Percentiles rank a stretch among this genome's conserved stretches.
phyloP scores from a whole-genome alignment of 92 coral and sea anemone species.

The Nematostella vectensis region DNA sequence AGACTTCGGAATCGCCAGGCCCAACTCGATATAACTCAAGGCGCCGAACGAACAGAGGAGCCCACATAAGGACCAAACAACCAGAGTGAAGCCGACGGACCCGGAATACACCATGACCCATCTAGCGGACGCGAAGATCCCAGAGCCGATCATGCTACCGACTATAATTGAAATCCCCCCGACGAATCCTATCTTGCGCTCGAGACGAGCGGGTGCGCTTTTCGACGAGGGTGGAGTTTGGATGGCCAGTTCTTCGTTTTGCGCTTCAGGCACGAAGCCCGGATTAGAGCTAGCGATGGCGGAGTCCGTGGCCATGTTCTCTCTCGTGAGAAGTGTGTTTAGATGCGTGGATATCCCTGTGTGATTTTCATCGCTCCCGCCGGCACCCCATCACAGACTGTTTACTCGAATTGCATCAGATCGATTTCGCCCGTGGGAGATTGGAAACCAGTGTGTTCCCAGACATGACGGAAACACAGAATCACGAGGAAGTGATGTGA shows the following conservation, averaged over 20 bases:
- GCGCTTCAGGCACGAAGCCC: conserved; percentile 30
- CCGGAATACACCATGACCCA: conserved; percentile 46
- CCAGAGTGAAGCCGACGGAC: conserved; percentile 40
- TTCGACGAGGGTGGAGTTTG: neutral
- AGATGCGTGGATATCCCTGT: too few species aligned
- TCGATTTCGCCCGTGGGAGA: too few species aligned
- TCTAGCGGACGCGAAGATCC: conserved; percentile 47
- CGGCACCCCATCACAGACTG: too few species aligned
- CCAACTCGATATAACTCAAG: conserved; percentile 43
- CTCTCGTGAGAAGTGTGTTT: too few species aligned
- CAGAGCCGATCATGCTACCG: conserved; percentile 55
- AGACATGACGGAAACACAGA: too few species aligned
- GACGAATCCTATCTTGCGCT: conserved; percentile 29
- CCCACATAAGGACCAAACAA: conserved; percentile 44
- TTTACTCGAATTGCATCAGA: too few species aligned
- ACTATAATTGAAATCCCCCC: conserved; percentile 47
- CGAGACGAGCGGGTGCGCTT: conserved; percentile 10
- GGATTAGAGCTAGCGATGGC: too few species aligned
- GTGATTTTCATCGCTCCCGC: too few species aligned
- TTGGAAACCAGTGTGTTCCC: too few species aligned
- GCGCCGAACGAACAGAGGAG: conserved; percentile 41
- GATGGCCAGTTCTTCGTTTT: too few species aligned
- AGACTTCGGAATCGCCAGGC: conserved; percentile 34
- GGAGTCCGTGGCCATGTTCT: too few species aligned
- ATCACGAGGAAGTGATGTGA: too few species aligned